Percentiles rank a stretch among this genome's conserved stretches.
Conservation (phyloP, 1,140 invertebrate genomes). For the Lasioglossum albipes region DNA sequence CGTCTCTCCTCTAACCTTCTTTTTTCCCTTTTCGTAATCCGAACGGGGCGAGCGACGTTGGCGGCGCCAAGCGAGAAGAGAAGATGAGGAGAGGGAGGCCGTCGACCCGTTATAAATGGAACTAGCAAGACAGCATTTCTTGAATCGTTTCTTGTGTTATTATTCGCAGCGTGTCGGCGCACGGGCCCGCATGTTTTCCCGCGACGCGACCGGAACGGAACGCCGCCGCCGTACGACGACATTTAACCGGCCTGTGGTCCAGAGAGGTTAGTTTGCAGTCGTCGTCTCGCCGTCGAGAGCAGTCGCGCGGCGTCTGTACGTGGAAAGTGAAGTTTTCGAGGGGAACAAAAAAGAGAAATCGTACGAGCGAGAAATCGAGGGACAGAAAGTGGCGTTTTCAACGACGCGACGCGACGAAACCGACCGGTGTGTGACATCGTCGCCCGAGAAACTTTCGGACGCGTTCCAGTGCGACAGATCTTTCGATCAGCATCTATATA, state of each 20-base stretch:
- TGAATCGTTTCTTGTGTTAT: conserved; percentile 64
- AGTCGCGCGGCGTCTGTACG: neutral
- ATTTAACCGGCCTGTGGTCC: conserved; percentile 6
- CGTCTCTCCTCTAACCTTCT: conserved; percentile 14
- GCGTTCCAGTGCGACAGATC: neutral
- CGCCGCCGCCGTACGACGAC: neutral
- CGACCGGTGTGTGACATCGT: conserved; percentile 1
- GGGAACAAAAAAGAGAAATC: conserved; percentile 37
- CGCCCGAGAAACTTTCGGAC: conserved; percentile 8
- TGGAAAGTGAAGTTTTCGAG: conserved; percentile 22
- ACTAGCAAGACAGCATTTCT: conserved; percentile 61
- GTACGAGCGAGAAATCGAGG: conserved; percentile 27
- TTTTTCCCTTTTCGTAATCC: conserved; percentile 58
- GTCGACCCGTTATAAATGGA: conserved; percentile 67
- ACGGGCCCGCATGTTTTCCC: conserved; percentile 33
- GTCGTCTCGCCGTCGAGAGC: neutral
- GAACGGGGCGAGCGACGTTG: conserved; percentile 51
- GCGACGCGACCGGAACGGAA: conserved; percentile 38
- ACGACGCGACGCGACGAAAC: conserved; percentile 8
- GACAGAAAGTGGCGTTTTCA: conserved; percentile 33
- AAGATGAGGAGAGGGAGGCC: conserved; percentile 62
- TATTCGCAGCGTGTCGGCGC: conserved; percentile 59
- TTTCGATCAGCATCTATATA: neutral
- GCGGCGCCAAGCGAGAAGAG: conserved; percentile 65
- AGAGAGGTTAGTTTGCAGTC: neutral